Base-by-base conservation (phyloP, 1,140 invertebrate genomes). In the Bombus pascuorum region DNA sequence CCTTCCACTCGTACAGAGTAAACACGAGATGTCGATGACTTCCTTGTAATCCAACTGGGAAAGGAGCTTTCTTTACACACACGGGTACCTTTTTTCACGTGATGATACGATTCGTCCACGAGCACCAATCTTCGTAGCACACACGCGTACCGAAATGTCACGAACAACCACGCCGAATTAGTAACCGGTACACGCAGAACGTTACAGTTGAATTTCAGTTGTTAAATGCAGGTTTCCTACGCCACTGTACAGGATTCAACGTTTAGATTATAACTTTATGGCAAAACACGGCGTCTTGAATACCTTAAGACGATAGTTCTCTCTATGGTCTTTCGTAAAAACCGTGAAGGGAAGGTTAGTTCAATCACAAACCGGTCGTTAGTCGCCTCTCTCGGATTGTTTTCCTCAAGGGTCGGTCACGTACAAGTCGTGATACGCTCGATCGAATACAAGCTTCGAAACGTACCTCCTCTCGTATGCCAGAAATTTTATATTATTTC, bases 11-110 rank as follows among this genome's bases (percentile, higher is more conserved):
- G 10, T 66, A 39, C 47, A 42, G 22, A 34, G 68, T 53, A 72
- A 85, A 85, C 78, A 81, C 78, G 42, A 62, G 59, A 62, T 10
- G 83, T 47, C 83, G 83, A 80, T 65, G 66, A 13, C 66, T 78
- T 62, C 78, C 71, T 68, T 74, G 83, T 81, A 85, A 85, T 85
- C 78, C 83, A 85, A 68, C 39, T 81, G 83, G 42, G 9, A 25
- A 32, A n/a, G 78, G 9, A 66, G 78, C 59, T 80, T 68, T 59
- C 22, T n/a, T 79, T 28, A 15, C 77, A 44, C 83, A 80, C 76
- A 39, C 76, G 32, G n/a, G 22, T 84, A 81, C 47, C 53, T 79
- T 65, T 32, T 66, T 39, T 37, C 81, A 62, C 37, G 37, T n/a
- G 39, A 32, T 15, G 28, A 34, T 37, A 32, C 42, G 53, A 25